These are phyloP conservation scores for Stenotaenia linearis DNA, from an alignment of 2,888 invertebrate genomes.

Conservation along the genomic window DNA sequence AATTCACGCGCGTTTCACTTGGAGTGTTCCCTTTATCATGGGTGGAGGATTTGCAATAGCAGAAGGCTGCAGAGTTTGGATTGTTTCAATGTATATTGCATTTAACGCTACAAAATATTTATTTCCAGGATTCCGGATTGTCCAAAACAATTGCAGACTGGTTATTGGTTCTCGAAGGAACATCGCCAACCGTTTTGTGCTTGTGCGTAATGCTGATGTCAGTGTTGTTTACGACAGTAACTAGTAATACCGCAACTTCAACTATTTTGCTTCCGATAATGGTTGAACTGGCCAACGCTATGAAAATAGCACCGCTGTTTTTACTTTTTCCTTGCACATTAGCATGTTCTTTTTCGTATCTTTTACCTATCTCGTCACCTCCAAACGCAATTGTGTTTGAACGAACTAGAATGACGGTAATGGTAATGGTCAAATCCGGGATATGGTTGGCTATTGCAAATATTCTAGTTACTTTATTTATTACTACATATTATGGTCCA, in stretches of 20 bases:
- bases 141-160: not conserved
- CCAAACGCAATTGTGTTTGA: constrained; percentile 24
- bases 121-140: not conserved
- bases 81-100: not conserved
- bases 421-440: not conserved
- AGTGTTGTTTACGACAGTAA: not conserved
- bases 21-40: not conserved
- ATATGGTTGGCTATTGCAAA: not conserved
- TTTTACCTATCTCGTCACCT: constrained; percentile 21
- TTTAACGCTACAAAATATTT: not conserved
- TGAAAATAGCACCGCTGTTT: not conserved
- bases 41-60: not conserved
- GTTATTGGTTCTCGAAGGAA: not conserved
- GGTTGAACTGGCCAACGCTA: not conserved
- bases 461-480: not conserved
- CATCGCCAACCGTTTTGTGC: not conserved
- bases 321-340: not conserved
- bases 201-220: not conserved
- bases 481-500: not conserved
- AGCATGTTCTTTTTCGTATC: not conserved
- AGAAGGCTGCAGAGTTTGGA: not conserved
- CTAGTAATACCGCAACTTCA: constrained; percentile 2
- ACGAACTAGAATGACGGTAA: not conserved
- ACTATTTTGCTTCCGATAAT: constrained; percentile 6
- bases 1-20: not conserved